These are phyloP conservation scores for Synanthedon formicaeformis DNA, from an alignment of 2,888 invertebrate genomes.

Conservation along the genomic window DNA sequence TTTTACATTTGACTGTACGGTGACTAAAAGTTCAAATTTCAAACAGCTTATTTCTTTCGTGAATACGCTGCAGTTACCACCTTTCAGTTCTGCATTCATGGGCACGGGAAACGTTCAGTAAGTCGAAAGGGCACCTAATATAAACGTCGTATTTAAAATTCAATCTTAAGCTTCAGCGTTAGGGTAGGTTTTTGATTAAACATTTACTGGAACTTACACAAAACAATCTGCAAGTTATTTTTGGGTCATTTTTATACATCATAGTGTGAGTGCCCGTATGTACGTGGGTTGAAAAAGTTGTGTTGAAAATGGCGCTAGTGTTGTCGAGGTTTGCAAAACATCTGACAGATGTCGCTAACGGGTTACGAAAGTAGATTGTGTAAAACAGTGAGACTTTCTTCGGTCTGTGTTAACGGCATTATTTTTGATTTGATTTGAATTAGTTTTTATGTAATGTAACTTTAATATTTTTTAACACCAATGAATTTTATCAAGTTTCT, in stretches of 20 bases:
- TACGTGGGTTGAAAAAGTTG: constrained; percentile 33
- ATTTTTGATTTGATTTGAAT: too few species aligned
- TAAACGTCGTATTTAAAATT: not conserved
- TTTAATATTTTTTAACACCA: too few species aligned
- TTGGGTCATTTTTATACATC: constrained; percentile 39
- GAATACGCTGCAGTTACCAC: constrained; percentile 11
- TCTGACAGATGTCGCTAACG: constrained; percentile 44
- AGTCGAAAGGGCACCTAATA: not conserved
- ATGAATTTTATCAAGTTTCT: too few species aligned
- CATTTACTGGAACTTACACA: not conserved
- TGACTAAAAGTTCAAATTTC: constrained; percentile 5
- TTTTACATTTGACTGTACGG: not conserved
- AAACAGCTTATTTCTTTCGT: constrained; percentile 15
- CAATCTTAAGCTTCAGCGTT: not conserved
- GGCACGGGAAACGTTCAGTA: constrained; percentile 6
- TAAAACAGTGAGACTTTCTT: too few species aligned
- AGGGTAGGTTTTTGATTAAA: not conserved
- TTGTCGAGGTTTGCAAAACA: constrained; percentile 23
- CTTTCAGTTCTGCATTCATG: constrained; percentile 17
- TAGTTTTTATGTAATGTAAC: too few species aligned
- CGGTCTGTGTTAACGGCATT: too few species aligned
- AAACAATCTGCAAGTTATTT: constrained; percentile 19
- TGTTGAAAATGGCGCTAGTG: constrained; percentile 52
- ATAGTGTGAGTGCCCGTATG: constrained; percentile 37
- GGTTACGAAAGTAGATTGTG: constrained; percentile 1